Evolutionary conservation across 2,113 vertebrate genomes (phyloP).

Genomic region (Crypturellus undulatus): DNA sequence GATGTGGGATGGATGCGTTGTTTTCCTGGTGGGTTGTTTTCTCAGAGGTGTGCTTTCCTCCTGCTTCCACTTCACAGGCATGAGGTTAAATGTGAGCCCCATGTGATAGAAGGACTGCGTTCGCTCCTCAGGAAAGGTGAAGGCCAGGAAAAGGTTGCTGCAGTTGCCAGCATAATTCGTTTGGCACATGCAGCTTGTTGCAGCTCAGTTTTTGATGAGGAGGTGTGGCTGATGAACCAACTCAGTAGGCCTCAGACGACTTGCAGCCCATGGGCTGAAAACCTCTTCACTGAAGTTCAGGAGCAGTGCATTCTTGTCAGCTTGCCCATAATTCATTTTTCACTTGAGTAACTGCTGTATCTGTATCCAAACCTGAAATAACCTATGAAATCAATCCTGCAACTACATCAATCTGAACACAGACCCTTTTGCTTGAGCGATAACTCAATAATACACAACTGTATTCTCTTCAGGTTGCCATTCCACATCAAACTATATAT

Average conservation of each 20-base stretch:
- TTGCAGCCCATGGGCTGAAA: neutral
- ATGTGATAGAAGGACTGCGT: neutral
- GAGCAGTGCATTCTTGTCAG: neutral
- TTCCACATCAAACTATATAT: neutral
- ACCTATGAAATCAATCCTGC: neutral
- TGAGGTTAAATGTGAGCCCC: neutral
- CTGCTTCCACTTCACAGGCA: neutral
- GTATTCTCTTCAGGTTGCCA: neutral
- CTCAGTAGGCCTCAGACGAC: neutral
- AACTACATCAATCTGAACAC: neutral
- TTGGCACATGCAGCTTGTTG: neutral
- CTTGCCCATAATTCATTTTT: neutral
- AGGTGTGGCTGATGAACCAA: neutral
- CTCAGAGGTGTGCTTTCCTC: neutral
- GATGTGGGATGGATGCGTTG: neutral
- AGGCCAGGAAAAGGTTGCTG: neutral
- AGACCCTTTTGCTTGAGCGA: neutral
- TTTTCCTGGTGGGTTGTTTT: neutral
- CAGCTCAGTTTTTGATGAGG: neutral
- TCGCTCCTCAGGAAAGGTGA: neutral
- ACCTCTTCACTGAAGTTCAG: neutral
- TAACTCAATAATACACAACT: accelerated
- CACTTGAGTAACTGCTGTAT: neutral
- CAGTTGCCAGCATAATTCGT: neutral
- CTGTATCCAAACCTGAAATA: neutral